Percentiles rank a stretch among this genome's conserved stretches.
Conservation (phyloP, 2,113 vertebrate species). For the Gymnocephalus cernua region DNA sequence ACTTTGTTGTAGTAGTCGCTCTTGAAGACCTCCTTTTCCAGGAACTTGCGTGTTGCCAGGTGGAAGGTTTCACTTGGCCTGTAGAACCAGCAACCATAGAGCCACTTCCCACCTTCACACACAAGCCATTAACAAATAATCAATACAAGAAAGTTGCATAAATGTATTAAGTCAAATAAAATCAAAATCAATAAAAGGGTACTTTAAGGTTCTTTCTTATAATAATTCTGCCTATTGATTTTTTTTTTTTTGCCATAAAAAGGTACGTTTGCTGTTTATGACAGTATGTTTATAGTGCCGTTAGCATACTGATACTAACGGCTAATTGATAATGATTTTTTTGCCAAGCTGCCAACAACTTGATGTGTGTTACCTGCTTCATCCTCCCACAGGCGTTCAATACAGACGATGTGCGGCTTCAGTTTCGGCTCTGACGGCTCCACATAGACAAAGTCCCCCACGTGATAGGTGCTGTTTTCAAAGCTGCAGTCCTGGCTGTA, state of each 20-base stretch:
- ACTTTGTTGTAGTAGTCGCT: constrained; percentile 97
- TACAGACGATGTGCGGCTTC: constrained; percentile 96
- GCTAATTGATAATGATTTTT: neutral
- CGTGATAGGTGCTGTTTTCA: constrained; percentile 94
- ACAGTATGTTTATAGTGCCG: neutral
- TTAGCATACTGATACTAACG: neutral
- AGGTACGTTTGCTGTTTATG: too few relatives aligned
- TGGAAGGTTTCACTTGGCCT: constrained; percentile 98
- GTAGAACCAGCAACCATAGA: constrained; percentile 98
- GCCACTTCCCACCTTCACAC: constrained; percentile 93
- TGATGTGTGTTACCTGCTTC: constrained; percentile 85
- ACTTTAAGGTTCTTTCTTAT: neutral
- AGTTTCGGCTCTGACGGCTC: constrained; percentile 92
- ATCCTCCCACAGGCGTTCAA: constrained; percentile 96
- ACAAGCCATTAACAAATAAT: constrained; percentile 4
- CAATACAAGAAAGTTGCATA: neutral
- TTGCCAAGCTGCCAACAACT: neutral
- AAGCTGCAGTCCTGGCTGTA: constrained; percentile 96
- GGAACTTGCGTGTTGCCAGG: constrained; percentile 95
- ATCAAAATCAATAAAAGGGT: neutral
- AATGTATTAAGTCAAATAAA: neutral
- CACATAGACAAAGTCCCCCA: constrained; percentile 97
- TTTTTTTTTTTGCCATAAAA: neutral
- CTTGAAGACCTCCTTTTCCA: constrained; percentile 99
- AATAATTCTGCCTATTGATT: neutral